Evolutionary conservation across 2,888 invertebrate genomes (phyloP).

Genomic region (Oxystoma pomonae): DNA sequence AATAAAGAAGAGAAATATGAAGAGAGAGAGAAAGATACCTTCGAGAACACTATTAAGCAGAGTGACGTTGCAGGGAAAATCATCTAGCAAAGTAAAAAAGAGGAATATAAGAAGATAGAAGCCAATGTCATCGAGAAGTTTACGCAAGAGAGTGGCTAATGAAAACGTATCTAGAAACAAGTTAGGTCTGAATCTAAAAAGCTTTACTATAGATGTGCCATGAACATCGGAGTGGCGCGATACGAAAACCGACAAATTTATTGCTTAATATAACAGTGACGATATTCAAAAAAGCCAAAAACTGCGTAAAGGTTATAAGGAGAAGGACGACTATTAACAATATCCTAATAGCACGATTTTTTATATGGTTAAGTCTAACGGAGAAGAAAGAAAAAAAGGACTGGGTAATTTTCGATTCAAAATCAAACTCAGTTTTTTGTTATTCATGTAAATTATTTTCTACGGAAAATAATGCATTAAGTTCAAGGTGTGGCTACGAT

Average conservation of each 20-base stretch:
- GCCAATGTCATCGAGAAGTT: too few species aligned
- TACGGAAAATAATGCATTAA: background rate
- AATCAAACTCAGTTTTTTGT: conserved; percentile 6
- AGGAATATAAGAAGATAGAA: too few species aligned
- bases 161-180: too few species aligned
- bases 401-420: conserved; percentile 4
- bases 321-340: background rate
- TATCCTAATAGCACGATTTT: background rate
- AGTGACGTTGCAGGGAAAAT: too few species aligned
- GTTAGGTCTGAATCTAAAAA: too few species aligned
- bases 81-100: too few species aligned
- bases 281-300: background rate
- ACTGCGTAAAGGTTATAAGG: background rate
- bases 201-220: conserved; percentile 1
- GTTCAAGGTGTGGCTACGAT: background rate
- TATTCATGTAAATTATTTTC: conserved; percentile 4
- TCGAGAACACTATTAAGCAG: too few species aligned
- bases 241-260: background rate
- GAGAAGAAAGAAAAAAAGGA: background rate
- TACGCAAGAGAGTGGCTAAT: too few species aligned
- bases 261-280: conserved; percentile 1
- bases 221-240: background rate
- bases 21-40: too few species aligned
- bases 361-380: background rate
- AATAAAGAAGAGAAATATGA: too few species aligned